A percentile compares a stretch with the other conserved stretches of the same genome.
phyloP scores from a whole-genome alignment of 1,140 invertebrate genomes.

The Zaprionus capensis region DNA sequence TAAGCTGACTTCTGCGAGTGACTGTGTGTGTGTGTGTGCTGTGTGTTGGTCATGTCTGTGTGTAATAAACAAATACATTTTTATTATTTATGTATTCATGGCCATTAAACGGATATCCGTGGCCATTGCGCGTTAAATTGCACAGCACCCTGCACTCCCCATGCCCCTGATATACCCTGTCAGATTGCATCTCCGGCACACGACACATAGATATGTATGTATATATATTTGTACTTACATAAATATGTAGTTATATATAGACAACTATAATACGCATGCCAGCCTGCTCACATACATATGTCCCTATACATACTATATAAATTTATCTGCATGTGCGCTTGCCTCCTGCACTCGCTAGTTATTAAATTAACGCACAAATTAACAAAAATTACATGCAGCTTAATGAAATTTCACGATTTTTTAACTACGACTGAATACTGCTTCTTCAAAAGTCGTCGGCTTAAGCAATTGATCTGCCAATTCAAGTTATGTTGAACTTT shows the following conservation, averaged over 20 bases:
- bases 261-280: constrained; percentile 45
- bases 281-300: constrained; percentile 9
- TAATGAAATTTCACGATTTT: constrained; percentile 36
- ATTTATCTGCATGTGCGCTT: not conserved
- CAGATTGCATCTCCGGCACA: not conserved
- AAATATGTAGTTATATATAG: constrained; percentile 6
- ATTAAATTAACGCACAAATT: constrained; percentile 50
- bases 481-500: not conserved
- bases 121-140: constrained; percentile 78
- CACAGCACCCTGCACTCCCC: constrained; percentile 33
- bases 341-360: constrained; percentile 12
- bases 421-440: not conserved
- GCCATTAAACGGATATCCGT: constrained; percentile 82
- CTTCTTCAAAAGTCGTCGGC: not conserved
- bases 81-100: constrained; percentile 82
- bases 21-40: constrained; percentile 31
- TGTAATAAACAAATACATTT: constrained; percentile 81
- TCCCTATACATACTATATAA: constrained; percentile 1
- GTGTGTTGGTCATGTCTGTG: constrained; percentile 38
- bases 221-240: not conserved
- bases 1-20: constrained; percentile 49
- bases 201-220: not conserved
- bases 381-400: constrained; percentile 40
- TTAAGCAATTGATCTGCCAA: constrained; percentile 4
- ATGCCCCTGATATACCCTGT: not conserved